Base-by-base conservation (phyloP, 2,113 vertebrate genomes). In the Archilochus colubris region DNA sequence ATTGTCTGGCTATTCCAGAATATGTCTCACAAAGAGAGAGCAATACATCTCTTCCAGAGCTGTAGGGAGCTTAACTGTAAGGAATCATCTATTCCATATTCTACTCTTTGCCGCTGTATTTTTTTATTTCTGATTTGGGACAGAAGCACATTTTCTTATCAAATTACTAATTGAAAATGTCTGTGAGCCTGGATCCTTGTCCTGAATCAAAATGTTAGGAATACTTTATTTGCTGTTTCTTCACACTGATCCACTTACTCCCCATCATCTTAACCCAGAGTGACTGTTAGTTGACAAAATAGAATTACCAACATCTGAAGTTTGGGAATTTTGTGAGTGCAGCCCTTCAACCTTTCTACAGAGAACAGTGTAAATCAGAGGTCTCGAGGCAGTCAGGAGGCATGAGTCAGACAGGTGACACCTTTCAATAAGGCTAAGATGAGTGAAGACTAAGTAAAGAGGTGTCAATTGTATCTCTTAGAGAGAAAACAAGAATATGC, bases 1-100 rank as follows among this genome's bases (percentile, higher is more conserved):
- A 63, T 59, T 94, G 12, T 31, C 31, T 54, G 46, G 28, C 75
- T 94, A 18, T 89, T 95, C 77, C 67, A 95, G 86, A 89, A 87
- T 88, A 78, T 82, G 78, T 33, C 62, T 83, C 43, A 51, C 67
- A 80, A 81, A 78, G 59, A 68, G 68, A 95, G 31, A 31, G 67
- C 78, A 55, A 13, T 46, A 57, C 10, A 17, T 46, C 66, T 72
- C 69, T 59, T 72, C 40, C 48, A 91, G 40, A 79, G 33, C n/a
- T 63, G 14, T 3, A 50, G 54, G 70, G 24, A 68, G 9, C 25
- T 88, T 43, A 62, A 40, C 27, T 64, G 17, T 69, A 79, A 82
- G 46, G 27, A 79, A 54, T 73, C 22, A 54, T 61, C 24, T 43
- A 1, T n/a, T 79, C 15, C 68, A 21, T 59, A 22, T 28, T 79